phyloP scores from a whole-genome alignment of 2,888 invertebrate species.

The Synanthedon myopaeformis region DNA sequence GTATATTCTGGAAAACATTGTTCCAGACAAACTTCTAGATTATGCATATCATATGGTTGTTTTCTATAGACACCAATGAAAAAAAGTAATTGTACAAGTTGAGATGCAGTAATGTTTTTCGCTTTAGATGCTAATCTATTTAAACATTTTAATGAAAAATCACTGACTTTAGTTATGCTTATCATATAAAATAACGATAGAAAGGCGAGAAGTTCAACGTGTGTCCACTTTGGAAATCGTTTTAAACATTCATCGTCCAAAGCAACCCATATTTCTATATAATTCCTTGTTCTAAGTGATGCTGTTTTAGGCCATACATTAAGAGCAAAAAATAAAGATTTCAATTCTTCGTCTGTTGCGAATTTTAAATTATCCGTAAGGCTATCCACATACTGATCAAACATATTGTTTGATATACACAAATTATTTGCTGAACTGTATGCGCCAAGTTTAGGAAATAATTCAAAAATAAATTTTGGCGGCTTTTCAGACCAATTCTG shows the following conservation, averaged over 20 bases:
- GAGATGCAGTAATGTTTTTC: constrained; percentile 67
- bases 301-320: constrained; percentile 61
- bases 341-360: constrained; percentile 70
- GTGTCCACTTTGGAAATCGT: constrained; percentile 55
- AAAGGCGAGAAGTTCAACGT: constrained; percentile 66
- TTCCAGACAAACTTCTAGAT: constrained; percentile 72
- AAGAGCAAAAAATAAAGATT: constrained; percentile 62
- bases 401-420: constrained; percentile 42
- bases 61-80: constrained; percentile 72
- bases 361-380: constrained; percentile 64
- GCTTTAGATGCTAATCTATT: constrained; percentile 70
- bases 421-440: constrained; percentile 38
- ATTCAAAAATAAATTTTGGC: constrained; percentile 28
- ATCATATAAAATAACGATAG: constrained; percentile 75
- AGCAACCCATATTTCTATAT: constrained; percentile 74
- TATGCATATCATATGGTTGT: constrained; percentile 71
- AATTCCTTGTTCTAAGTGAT: constrained; percentile 68
- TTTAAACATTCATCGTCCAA: constrained; percentile 75
- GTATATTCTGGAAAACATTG: constrained; percentile 66
- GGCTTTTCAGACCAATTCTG: constrained; percentile 33
- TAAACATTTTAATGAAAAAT: constrained; percentile 66
- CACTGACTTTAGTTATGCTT: constrained; percentile 62
- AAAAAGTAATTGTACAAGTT: constrained; percentile 77
- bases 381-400: constrained; percentile 46
- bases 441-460: constrained; percentile 35